Conservation (phyloP, 2,113 vertebrate species). For the Cynopterus brachyotis region DNA sequence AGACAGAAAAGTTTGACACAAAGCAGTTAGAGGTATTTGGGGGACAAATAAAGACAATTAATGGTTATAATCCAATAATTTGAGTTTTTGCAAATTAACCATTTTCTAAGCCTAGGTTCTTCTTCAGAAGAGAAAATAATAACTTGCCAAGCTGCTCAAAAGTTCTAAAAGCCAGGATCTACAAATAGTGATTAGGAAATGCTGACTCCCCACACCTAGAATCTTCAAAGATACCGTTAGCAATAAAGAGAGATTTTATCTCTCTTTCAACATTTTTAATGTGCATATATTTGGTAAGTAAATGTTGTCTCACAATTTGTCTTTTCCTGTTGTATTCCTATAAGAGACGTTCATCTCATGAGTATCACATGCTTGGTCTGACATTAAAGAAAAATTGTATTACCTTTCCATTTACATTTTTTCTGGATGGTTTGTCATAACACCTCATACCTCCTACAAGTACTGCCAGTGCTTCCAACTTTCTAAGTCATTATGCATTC, state of each 20-base stretch:
- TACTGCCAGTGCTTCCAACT: not conserved
- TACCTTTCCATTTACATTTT: not conserved
- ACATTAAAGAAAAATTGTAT: not conserved
- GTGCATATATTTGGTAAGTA: not conserved
- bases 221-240: not conserved
- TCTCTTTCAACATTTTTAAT: not conserved
- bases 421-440: not conserved
- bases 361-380: not conserved
- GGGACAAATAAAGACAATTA: not conserved
- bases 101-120: not conserved
- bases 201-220: not conserved
- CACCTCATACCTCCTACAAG: too few relatives aligned
- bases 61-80: not conserved
- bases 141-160: fast-evolving
- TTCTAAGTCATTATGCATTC: not conserved
- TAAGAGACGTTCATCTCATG: not conserved
- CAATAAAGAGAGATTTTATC: not conserved
- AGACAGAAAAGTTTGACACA: not conserved
- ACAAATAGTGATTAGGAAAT: not conserved
- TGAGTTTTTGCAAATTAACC: not conserved
- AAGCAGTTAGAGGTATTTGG: not conserved
- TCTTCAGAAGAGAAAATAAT: not conserved
- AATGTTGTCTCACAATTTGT: not conserved
- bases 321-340: not conserved
- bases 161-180: not conserved